phyloP scores from a whole-genome alignment of 2,113 vertebrate species.

The Microcebus jonahi region DNA sequence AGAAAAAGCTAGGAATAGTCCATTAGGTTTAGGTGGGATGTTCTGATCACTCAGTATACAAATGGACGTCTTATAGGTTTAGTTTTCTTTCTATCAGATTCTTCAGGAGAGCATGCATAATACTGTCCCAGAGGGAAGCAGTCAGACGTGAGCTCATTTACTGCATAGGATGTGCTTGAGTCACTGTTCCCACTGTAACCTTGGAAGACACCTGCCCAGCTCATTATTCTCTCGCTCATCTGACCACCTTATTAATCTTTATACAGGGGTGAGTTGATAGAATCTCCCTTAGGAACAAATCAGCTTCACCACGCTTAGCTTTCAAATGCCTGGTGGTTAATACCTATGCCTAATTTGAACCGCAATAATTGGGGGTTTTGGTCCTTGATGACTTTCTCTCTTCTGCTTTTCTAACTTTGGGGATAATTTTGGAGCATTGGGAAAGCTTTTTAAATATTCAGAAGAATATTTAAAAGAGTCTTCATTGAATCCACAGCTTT shows the following conservation, averaged over 20 bases:
- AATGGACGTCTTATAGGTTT: not conserved
- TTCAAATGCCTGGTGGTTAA: not conserved
- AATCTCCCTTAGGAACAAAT: not conserved
- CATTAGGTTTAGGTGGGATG: not conserved
- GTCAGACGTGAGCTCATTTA: not conserved
- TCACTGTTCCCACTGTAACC: not conserved
- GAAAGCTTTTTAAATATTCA: not conserved
- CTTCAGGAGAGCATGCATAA: not conserved
- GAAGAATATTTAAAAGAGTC: not conserved
- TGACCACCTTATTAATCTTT: not conserved
- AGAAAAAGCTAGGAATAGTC: not conserved
- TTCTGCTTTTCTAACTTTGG: slow-evolving; percentile 10
- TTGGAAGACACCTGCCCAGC: not conserved
- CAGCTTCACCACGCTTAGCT: not conserved
- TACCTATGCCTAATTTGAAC: not conserved
- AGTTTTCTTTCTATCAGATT: not conserved
- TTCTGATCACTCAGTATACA: not conserved
- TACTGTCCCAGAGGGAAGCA: not conserved
- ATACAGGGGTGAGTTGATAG: not conserved
- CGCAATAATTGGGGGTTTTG: not conserved
- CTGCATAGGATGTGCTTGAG: not conserved
- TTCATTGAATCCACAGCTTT: not conserved
- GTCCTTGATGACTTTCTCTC: not conserved
- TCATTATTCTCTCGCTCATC: not conserved
- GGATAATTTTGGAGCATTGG: not conserved